Conservation (phyloP, 2,113 vertebrate species). For the Melanerpes formicivorus region DNA sequence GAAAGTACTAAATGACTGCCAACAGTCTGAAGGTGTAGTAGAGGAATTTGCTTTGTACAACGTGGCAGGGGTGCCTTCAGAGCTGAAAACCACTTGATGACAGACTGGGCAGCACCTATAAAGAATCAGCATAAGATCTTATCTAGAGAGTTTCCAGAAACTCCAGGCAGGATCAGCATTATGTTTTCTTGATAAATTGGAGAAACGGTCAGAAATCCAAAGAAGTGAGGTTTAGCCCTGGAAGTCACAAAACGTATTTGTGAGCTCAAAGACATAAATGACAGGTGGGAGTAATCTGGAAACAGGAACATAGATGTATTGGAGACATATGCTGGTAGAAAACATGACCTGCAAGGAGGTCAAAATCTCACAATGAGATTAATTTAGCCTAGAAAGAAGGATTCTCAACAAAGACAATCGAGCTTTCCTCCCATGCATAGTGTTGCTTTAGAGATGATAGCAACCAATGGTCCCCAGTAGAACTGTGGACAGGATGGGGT, state of each 20-base stretch:
- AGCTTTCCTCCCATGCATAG: background rate
- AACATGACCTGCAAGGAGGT: background rate
- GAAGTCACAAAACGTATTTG: background rate
- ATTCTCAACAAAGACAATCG: background rate
- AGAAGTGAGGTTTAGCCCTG: background rate
- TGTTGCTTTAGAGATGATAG: background rate
- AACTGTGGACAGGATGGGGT: accelerated
- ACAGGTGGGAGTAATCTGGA: background rate
- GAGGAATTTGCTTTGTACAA: background rate
- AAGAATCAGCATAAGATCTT: accelerated
- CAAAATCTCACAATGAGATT: background rate
- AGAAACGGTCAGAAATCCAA: background rate
- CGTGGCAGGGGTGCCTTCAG: background rate
- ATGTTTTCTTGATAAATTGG: background rate
- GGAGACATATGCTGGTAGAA: background rate
- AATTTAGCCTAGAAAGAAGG: background rate
- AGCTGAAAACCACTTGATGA: background rate
- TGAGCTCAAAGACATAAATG: background rate
- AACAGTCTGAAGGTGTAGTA: background rate
- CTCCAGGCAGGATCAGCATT: background rate
- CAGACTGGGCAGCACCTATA: background rate
- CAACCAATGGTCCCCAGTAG: background rate
- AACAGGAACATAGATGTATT: background rate
- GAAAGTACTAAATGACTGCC: background rate
- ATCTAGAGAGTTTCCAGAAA: background rate